Evolutionary conservation across 2,113 vertebrate genomes (phyloP).

Genomic region (Tinamus guttatus): DNA sequence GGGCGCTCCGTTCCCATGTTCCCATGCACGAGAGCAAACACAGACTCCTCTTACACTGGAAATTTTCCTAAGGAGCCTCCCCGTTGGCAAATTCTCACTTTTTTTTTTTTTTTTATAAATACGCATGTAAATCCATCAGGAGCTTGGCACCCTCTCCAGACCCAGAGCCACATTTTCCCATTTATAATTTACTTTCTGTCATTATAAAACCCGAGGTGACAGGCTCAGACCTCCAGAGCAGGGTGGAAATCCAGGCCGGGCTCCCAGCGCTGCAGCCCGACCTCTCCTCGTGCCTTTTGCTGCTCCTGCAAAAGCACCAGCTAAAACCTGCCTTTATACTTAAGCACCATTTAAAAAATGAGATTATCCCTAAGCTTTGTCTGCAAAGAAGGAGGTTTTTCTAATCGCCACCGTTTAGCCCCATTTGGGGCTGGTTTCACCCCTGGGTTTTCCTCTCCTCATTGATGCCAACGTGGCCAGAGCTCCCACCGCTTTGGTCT

Average conservation of each 20-base stretch:
- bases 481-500: neutral
- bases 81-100: neutral
- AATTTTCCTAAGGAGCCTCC: neutral
- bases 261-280: neutral
- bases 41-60: neutral
- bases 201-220: neutral
- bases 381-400: neutral
- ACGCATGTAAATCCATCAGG: neutral
- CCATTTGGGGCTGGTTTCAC: neutral
- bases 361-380: fast-evolving
- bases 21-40: neutral
- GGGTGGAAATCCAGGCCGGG: neutral
- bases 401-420: neutral
- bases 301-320: neutral
- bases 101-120: neutral
- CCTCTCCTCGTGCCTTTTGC: neutral
- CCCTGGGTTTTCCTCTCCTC: neutral
- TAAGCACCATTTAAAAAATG: fast-evolving
- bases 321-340: neutral
- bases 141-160: neutral
- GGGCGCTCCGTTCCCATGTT: neutral
- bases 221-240: neutral
- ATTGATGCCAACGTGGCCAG: too few relatives aligned
- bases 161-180: neutral
- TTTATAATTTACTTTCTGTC: neutral